Conservation (phyloP, 2,113 vertebrate species). For the Strix uralensis region DNA sequence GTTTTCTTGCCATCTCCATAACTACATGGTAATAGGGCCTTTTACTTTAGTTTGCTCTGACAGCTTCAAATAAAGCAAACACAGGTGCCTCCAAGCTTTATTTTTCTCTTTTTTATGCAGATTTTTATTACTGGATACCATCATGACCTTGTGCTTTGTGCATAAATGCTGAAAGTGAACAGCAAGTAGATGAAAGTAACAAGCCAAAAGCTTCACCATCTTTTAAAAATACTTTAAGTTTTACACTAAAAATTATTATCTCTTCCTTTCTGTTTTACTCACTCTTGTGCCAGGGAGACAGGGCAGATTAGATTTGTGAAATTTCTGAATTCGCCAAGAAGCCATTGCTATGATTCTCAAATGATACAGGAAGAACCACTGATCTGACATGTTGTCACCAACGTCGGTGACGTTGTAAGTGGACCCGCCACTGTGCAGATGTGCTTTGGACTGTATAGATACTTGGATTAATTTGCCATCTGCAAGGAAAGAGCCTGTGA, state of each 20-base stretch:
- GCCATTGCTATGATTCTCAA: not conserved
- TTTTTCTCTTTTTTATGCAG: not conserved
- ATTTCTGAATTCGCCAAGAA: not conserved
- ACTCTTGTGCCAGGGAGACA: accelerated
- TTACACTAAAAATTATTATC: not conserved
- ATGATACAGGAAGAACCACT: not conserved
- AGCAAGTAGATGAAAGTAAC: not conserved
- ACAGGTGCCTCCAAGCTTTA: not conserved
- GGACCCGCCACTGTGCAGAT: no score
- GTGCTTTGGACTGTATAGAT: not conserved
- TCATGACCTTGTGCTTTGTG: not conserved
- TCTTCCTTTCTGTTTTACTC: not conserved
- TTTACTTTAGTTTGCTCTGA: not conserved
- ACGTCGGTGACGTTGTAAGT: accelerated
- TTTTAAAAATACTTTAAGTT: not conserved
- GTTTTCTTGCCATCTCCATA: not conserved
- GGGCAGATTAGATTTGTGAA: not conserved
- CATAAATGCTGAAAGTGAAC: not conserved
- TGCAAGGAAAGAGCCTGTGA: not conserved
- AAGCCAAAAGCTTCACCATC: not conserved
- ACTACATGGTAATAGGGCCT: not conserved
- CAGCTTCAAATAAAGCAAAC: not conserved
- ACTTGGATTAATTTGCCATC: not conserved
- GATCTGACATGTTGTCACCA: accelerated
- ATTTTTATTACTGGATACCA: not conserved